Evolutionary conservation across 2,888 invertebrate genomes (phyloP).

Genomic region (Drosophila tanythrix): DNA sequence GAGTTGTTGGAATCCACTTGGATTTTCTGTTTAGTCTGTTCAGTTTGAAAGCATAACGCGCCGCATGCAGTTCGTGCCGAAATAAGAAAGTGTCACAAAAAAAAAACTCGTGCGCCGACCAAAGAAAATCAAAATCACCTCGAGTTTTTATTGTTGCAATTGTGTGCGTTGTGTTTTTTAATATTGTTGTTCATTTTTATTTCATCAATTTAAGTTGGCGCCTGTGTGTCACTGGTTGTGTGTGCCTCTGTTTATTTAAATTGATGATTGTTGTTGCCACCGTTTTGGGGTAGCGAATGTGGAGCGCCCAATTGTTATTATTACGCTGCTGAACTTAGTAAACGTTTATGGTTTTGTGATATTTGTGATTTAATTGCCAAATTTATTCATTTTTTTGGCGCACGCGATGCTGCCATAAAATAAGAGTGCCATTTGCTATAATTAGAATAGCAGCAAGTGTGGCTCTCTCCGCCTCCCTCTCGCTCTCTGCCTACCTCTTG

Average conservation of each 20-base stretch:
- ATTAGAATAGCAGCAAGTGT: constrained; percentile 27
- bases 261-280: constrained; percentile 18
- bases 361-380: constrained; percentile 13
- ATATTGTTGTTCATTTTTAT: constrained; percentile 23
- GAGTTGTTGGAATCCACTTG: constrained; percentile 43
- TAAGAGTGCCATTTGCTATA: constrained; percentile 12
- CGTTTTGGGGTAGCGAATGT: constrained; percentile 15
- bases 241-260: constrained; percentile 26
- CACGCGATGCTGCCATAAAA: constrained; percentile 44
- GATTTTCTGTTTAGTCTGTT: constrained; percentile 52
- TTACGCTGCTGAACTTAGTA: constrained; percentile 11
- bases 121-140: constrained; percentile 45
- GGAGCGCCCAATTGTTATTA: constrained; percentile 10
- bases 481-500: background rate
- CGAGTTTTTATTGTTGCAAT: constrained; percentile 9
- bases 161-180: constrained; percentile 29
- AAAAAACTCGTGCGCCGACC: constrained; percentile 24
- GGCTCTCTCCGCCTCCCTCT: background rate
- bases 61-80: constrained; percentile 40
- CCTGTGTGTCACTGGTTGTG: constrained; percentile 3
- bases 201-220: constrained; percentile 36
- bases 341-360: constrained; percentile 9
- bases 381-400: constrained; percentile 12
- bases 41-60: constrained; percentile 50
- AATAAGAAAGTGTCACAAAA: constrained; percentile 18